Evolutionary conservation across 2,113 vertebrate species (phyloP).

Genomic region (Todiramphus chloris): DNA sequence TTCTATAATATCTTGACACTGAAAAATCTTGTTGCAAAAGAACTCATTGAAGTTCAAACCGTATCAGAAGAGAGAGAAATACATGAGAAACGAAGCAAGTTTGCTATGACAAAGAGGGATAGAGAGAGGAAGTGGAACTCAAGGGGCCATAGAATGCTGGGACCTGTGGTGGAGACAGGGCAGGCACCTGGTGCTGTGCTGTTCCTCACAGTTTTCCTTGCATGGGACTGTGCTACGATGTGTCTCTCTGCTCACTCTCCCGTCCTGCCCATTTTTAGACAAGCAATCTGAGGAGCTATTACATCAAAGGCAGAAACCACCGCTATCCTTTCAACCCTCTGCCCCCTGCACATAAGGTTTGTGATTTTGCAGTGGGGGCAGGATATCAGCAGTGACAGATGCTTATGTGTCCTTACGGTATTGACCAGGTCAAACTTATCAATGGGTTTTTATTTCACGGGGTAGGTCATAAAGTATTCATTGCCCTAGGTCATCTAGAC

Average conservation of each 20-base stretch:
- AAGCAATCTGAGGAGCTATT: neutral
- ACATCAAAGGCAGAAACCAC: neutral
- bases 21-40: neutral
- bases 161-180: neutral
- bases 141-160: neutral
- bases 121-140: neutral
- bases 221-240: neutral
- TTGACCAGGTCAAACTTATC: constrained; percentile 71
- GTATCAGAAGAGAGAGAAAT: neutral
- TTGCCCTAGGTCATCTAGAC: constrained; percentile 53
- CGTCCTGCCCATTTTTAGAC: neutral
- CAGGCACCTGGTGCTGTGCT: neutral
- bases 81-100: neutral
- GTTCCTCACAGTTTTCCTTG: neutral
- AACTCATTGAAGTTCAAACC: neutral
- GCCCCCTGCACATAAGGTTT: neutral
- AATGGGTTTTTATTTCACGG: constrained; percentile 63
- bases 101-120: neutral
- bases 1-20: neutral
- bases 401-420: neutral
- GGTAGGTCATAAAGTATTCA: constrained; percentile 63
- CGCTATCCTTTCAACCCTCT: constrained; percentile 17
- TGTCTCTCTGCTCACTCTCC: neutral
- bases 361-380: constrained; percentile 41
- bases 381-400: constrained; percentile 52